Base-by-base conservation (phyloP, 2,888 invertebrate genomes). In the Drosophila flavopinicola region DNA sequence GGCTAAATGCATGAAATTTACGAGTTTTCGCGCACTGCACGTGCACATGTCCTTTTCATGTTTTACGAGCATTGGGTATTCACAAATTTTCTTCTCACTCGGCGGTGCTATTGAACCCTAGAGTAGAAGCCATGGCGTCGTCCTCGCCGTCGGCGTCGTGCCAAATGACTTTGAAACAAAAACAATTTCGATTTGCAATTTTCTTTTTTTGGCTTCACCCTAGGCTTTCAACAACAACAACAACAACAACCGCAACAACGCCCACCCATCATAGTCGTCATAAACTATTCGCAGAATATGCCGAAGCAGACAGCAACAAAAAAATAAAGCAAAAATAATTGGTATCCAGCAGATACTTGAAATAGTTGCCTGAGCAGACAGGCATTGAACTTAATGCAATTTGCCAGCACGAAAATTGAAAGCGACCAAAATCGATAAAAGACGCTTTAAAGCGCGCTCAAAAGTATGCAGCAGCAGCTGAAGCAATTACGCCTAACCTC, bases 1-100 rank as follows among this genome's bases (percentile, higher is more conserved):
- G 56, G 67, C 63, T 80, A 86, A 80, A 79, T 79, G 80, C 45
- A 66, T 15, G 63, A 68, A 74, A 76, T 80, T 85, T 80, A 80
- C 77, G 86, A 74, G 66, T 47, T 38, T 54, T 69, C 59, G 45
- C 61, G 37, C 44, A 17, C 32, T 64, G 85, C 84, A 86, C 86
- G 86, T 80, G 87, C 80, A 66, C 54, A 79, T 65, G 77, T 69
- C 63, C 84, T 76, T 78, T 70, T 44, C 52, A 57, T 76, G 42
- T 56, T 75, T 85, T 82, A 83, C 71, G 85, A 85, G 58, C 68
- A 10, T 29, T 48, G 41, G 63, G 53, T 41, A 47, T 47, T 45
- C 57, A 24, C 23, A 41, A 66, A 58, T 45, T 61, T 56, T 49
- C 45, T 52, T 25, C 41, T 48, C 59, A 52, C 51, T 45, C 53